These are phyloP conservation scores for Sarcophaga carnaria DNA, from an alignment of 2,888 invertebrate genomes.

Conservation along the genomic window DNA sequence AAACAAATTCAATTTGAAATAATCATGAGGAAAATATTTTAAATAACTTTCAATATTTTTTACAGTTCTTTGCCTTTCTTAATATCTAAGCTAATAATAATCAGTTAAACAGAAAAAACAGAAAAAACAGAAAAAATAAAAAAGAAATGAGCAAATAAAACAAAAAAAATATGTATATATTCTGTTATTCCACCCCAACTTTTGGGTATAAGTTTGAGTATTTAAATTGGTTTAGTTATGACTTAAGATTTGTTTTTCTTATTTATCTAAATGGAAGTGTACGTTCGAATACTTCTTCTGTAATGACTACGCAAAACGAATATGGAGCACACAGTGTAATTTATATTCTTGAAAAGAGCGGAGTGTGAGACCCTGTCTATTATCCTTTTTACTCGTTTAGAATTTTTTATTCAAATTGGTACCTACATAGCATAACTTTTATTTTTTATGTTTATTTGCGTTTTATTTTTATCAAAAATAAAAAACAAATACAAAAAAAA, in stretches of 20 bases:
- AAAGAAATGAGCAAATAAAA: conserved; percentile 32
- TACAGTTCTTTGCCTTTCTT: conserved; percentile 14
- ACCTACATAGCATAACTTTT: conserved; percentile 48
- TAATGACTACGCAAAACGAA: conserved; percentile 41
- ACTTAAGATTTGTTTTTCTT: conserved; percentile 50
- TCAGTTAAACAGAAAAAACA: conserved; percentile 17
- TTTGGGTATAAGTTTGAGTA: conserved; percentile 11
- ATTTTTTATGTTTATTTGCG: conserved; percentile 41
- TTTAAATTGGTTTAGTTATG: conserved; percentile 49
- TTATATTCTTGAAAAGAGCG: conserved; percentile 45
- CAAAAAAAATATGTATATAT: not conserved
- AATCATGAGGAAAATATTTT: conserved; percentile 35
- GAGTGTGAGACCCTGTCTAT: conserved; percentile 48
- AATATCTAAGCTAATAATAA: conserved; percentile 43
- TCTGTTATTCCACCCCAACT: not conserved
- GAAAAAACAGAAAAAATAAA: conserved; percentile 3
- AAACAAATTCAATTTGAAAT: conserved; percentile 55
- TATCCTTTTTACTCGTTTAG: conserved; percentile 59
- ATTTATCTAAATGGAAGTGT: conserved; percentile 49
- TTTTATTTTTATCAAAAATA: conserved; percentile 20
- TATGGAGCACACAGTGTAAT: conserved; percentile 46
- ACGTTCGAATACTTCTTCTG: conserved; percentile 19
- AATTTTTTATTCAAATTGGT: conserved; percentile 60
- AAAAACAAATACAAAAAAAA: conserved; percentile 39
- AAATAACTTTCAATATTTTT: conserved; percentile 30